These are phyloP conservation scores for Sceloporus undulatus DNA, from an alignment of 2,113 vertebrate species.

Conservation along the genomic window DNA sequence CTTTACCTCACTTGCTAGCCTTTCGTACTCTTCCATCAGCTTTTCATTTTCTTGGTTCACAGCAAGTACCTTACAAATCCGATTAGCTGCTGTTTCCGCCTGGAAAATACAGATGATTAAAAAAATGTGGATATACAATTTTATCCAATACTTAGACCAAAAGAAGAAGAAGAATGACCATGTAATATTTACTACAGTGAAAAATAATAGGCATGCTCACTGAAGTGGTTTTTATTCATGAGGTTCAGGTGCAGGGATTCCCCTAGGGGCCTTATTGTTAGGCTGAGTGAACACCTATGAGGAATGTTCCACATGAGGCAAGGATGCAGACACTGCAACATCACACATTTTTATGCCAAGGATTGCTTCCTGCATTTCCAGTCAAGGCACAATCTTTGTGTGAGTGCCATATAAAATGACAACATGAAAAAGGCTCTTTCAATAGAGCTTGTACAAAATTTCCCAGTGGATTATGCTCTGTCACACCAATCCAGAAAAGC, in stretches of 20 bases:
- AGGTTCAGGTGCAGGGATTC: background rate
- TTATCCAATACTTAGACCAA: slow-evolving; percentile 24
- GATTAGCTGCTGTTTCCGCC: slow-evolving; percentile 98
- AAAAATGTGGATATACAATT: slow-evolving; percentile 47
- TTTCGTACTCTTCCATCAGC: slow-evolving; percentile 98
- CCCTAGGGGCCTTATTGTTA: background rate
- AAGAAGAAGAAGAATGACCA: slow-evolving; percentile 7
- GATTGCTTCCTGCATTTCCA: background rate
- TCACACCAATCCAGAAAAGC: background rate
- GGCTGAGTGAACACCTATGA: slow-evolving; percentile 13
- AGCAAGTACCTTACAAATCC: slow-evolving; percentile 97
- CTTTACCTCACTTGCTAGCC: slow-evolving; percentile 96
- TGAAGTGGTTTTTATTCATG: background rate
- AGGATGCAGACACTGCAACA: background rate
- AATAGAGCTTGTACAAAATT: background rate
- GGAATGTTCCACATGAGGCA: background rate
- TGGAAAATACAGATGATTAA: slow-evolving; percentile 78
- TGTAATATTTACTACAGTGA: background rate
- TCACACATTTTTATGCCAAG: background rate
- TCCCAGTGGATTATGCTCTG: background rate
- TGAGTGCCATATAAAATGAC: background rate
- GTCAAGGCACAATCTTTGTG: background rate
- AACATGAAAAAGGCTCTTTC: background rate
- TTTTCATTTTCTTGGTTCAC: slow-evolving; percentile 99
- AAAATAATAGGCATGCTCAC: background rate